Evolutionary conservation across 2,797 vertebrate genomes (phyloP).

Genomic region (Jordanella pulchra): DNA sequence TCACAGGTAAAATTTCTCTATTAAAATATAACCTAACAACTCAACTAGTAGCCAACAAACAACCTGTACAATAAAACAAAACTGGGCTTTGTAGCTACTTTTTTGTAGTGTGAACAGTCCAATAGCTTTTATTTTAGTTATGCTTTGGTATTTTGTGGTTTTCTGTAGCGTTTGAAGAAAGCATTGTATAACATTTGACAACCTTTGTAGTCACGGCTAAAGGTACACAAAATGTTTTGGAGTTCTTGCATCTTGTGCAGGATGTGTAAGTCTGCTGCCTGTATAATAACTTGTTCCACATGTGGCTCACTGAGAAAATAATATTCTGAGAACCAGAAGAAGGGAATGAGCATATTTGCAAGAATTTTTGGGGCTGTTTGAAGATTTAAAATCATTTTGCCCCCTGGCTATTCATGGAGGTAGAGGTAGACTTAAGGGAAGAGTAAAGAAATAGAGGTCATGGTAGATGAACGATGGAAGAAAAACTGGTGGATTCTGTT

Average conservation of each 20-base stretch:
- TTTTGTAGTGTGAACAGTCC: conserved; percentile 23
- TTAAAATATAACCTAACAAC: too few relatives aligned
- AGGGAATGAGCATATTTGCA: conserved; percentile 15
- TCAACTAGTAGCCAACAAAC: neutral
- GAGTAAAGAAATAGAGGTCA: conserved; percentile 3
- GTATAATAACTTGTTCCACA: conserved; percentile 52
- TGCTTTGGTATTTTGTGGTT: neutral
- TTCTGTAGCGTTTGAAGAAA: conserved; percentile 29
- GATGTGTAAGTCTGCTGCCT: conserved; percentile 52
- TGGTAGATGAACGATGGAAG: conserved; percentile 20
- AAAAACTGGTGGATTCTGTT: conserved; percentile 17
- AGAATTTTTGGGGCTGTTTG: conserved; percentile 29
- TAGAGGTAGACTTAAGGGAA: conserved; percentile 26
- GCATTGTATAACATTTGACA: conserved; percentile 39
- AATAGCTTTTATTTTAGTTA: conserved; percentile 33
- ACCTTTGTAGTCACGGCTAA: conserved; percentile 62
- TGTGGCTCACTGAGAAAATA: conserved; percentile 53
- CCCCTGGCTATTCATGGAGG: conserved; percentile 49
- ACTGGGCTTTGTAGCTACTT: conserved; percentile 27
- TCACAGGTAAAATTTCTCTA: neutral
- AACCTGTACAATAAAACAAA: neutral
- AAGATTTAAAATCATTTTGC: conserved; percentile 41
- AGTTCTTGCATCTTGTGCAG: conserved; percentile 51
- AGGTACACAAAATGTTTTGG: conserved; percentile 62
- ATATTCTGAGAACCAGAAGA: conserved; percentile 51